Percentiles rank a stretch among this genome's conserved stretches.
Conservation (phyloP, 2,113 vertebrate genomes). For the Nerophis lumbriciformis region DNA sequence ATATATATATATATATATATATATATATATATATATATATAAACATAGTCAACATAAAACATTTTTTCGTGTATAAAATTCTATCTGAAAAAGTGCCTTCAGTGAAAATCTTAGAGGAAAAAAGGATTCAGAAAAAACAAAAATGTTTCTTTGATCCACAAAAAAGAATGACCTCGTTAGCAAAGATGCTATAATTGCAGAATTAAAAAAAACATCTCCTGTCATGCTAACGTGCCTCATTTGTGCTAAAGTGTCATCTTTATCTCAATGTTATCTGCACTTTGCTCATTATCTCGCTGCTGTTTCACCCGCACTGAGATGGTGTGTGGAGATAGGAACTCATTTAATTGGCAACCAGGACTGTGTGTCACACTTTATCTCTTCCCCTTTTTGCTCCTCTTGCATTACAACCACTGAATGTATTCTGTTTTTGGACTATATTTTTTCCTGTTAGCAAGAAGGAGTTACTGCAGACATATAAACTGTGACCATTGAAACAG, state of each 20-base stretch:
- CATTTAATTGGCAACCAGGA: slow-evolving; percentile 61
- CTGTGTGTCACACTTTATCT: slow-evolving; percentile 29
- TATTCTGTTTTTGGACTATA: slow-evolving; percentile 1
- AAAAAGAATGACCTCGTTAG: no score
- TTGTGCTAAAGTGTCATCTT: slow-evolving; percentile 21
- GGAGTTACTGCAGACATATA: no score
- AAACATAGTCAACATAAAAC: no score
- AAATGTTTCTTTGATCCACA: no score
- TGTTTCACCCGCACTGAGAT: slow-evolving; percentile 41
- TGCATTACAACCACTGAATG: slow-evolving; percentile 40
- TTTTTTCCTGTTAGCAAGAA: slow-evolving; percentile 15
- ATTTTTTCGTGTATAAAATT: no score
- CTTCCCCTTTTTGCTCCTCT: slow-evolving; percentile 36
- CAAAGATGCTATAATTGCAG: no score
- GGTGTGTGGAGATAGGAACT: slow-evolving; percentile 25
- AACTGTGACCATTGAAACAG: no score
- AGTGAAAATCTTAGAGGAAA: no score
- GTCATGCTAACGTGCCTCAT: background rate
- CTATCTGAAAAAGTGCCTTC: no score
- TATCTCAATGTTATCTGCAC: slow-evolving; percentile 23
- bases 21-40: no score
- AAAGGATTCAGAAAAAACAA: no score
- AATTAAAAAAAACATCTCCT: background rate
- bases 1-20: no score
- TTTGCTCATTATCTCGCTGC: slow-evolving; percentile 38